These are phyloP conservation scores for Nemapogon koenigi DNA, from an alignment of 2,888 invertebrate genomes.

Conservation along the genomic window DNA sequence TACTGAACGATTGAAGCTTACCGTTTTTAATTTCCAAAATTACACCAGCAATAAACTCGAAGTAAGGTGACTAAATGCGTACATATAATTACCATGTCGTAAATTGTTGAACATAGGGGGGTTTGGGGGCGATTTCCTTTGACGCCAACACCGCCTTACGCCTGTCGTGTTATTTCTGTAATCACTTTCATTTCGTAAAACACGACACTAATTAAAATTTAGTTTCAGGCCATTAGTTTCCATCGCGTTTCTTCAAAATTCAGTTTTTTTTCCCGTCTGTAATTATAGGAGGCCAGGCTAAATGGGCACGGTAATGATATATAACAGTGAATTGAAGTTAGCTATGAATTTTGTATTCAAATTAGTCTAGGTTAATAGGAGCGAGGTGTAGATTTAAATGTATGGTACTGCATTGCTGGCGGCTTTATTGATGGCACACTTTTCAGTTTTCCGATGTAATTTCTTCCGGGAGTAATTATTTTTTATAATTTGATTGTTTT, in stretches of 20 bases:
- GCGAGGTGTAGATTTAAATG: conserved; percentile 49
- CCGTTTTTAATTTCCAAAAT: conserved; percentile 64
- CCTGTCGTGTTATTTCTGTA: conserved; percentile 60
- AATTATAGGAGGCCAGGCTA: conserved; percentile 58
- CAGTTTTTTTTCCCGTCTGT: conserved; percentile 44
- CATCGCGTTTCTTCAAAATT: conserved; percentile 60
- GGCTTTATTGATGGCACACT: conserved; percentile 41
- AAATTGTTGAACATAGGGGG: conserved; percentile 49
- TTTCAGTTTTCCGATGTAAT: too few relatives aligned
- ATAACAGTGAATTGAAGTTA: conserved; percentile 56
- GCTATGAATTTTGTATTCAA: conserved; percentile 62
- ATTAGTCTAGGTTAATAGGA: conserved; percentile 51
- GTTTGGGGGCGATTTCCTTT: conserved; percentile 23
- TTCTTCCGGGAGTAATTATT: too few relatives aligned
- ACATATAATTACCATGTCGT: conserved; percentile 55
- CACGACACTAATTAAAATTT: conserved; percentile 67
- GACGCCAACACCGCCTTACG: conserved; percentile 26
- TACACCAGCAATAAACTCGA: conserved; percentile 40
- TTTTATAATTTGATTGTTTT: too few relatives aligned
- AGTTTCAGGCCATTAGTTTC: conserved; percentile 62
- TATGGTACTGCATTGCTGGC: conserved; percentile 35
- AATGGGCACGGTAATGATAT: conserved; percentile 60
- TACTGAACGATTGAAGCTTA: conserved; percentile 57
- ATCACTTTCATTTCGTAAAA: conserved; percentile 62
- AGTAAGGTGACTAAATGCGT: conserved; percentile 47